phyloP scores from a whole-genome alignment of 2,113 vertebrate species.

The Seriola dumerili region DNA sequence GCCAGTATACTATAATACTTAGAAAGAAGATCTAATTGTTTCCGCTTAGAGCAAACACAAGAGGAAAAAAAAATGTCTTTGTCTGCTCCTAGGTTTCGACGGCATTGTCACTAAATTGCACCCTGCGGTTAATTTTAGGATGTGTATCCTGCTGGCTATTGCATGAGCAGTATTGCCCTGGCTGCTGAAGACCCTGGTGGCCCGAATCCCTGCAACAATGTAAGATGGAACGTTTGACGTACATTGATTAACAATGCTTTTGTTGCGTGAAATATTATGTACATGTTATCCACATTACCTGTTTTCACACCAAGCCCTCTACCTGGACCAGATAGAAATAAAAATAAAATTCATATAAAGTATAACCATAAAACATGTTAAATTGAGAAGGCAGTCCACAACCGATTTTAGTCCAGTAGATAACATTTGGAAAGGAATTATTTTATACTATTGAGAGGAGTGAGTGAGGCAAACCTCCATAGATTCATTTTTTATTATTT shows the following conservation, averaged over 20 bases:
- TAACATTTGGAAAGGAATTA: background rate
- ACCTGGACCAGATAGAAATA: background rate
- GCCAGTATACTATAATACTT: background rate
- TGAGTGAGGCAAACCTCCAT: background rate
- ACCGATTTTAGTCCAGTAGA: background rate
- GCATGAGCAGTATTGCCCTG: constrained; percentile 96
- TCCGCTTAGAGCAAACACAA: background rate
- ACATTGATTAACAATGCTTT: background rate
- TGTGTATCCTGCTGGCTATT: constrained; percentile 93
- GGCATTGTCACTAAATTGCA: constrained; percentile 94
- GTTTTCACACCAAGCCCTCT: background rate
- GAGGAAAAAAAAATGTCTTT: background rate
- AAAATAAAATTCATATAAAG: background rate
- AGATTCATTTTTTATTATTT: background rate
- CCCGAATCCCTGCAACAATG: constrained; percentile 93
- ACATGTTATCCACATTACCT: background rate
- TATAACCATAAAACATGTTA: background rate
- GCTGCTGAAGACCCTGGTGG: constrained; percentile 93
- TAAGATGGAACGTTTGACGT: constrained; percentile 81
- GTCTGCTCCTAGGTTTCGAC: constrained; percentile 86
- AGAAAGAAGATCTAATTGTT: background rate
- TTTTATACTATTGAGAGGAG: background rate
- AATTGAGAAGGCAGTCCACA: background rate
- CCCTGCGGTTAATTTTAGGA: constrained; percentile 93
- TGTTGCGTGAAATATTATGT: background rate